Conservation (phyloP, 2,888 invertebrate species). For the Lasioglossum leucozonium region DNA sequence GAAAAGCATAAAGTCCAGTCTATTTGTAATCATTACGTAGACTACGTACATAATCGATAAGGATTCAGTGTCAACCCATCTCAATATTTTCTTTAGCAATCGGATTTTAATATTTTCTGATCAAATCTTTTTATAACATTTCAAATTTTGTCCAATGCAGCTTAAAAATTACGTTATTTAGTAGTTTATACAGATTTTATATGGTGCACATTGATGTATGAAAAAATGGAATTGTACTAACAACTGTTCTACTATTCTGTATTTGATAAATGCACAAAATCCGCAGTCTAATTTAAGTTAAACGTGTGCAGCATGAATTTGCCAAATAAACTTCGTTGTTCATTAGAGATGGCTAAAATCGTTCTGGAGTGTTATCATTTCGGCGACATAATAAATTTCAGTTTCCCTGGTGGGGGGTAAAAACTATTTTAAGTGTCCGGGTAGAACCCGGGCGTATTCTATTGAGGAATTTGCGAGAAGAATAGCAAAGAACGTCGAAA, state of each 20-base stretch:
- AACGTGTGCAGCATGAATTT: background rate
- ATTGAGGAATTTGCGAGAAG: constrained; percentile 41
- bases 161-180: background rate
- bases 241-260: no score
- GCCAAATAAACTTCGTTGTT: background rate
- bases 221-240: no score
- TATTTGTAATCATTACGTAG: no score
- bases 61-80: background rate
- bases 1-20: no score
- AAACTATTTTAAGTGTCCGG: constrained; percentile 9
- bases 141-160: background rate
- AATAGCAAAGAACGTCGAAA: constrained; percentile 44
- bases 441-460: background rate
- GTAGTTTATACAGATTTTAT: background rate
- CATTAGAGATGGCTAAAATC: constrained; percentile 1
- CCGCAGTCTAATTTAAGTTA: no score
- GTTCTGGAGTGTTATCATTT: background rate
- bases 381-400: constrained; percentile 10
- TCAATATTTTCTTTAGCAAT: background rate
- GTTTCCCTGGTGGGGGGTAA: background rate
- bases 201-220: no score
- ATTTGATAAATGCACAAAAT: background rate
- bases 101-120: background rate
- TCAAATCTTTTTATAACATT: no score
- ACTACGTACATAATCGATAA: background rate